These are phyloP conservation scores for Enteromius thamalakanensis DNA, from an alignment of 2,797 vertebrate genomes.

Conservation along the genomic window DNA sequence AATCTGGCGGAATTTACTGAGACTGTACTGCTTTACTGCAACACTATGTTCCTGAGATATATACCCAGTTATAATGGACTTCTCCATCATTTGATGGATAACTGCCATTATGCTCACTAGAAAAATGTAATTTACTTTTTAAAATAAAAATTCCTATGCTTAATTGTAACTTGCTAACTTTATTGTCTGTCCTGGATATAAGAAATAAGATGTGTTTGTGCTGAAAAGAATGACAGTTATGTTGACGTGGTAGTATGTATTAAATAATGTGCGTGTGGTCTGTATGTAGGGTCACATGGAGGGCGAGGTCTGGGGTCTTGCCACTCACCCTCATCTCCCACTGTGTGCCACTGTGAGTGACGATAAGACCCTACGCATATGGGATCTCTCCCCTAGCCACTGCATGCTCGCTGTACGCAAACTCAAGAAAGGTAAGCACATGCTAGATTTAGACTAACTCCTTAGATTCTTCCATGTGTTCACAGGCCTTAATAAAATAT, in stretches of 20 bases:
- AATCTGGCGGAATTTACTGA: neutral
- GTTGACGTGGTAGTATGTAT: neutral
- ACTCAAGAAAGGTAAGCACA: conserved; percentile 90
- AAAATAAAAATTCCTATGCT: neutral
- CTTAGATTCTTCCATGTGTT: neutral
- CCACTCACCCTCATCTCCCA: conserved; percentile 95
- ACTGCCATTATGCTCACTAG: neutral
- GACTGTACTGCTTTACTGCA: neutral
- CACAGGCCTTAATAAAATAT: neutral
- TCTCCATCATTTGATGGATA: neutral
- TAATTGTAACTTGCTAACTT: neutral
- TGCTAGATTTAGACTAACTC: conserved; percentile 15
- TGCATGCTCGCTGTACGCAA: conserved; percentile 99
- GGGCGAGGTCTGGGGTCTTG: conserved; percentile 97
- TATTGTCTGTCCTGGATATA: neutral
- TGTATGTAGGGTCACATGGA: conserved; percentile 95
- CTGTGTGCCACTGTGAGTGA: conserved; percentile 98
- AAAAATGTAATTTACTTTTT: conserved; percentile 10
- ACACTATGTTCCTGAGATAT: neutral
- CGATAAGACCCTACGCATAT: conserved; percentile 98
- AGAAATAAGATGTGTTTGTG: neutral
- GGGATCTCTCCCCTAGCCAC: conserved; percentile 99
- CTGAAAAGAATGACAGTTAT: neutral
- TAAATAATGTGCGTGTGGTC: conserved; percentile 8
- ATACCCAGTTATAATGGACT: neutral